Percentiles rank a stretch among this genome's conserved stretches.
These are phyloP conservation scores for Eustalomyia histrio DNA, from an alignment of 2,888 invertebrate genomes.

Conservation along the genomic window DNA sequence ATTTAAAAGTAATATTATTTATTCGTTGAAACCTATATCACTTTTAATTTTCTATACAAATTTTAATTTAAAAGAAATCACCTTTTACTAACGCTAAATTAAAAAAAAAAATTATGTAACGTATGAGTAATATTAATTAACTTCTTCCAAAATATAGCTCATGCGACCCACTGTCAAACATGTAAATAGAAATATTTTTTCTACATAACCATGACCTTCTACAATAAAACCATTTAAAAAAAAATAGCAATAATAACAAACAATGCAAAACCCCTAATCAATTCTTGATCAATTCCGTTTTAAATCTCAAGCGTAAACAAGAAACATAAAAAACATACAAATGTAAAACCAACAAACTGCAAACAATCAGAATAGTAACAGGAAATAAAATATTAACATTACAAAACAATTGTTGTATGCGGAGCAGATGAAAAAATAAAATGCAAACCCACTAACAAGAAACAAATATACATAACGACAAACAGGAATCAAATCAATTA, in stretches of 20 bases:
- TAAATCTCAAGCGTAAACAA: slow-evolving; percentile 24
- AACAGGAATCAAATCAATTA: slow-evolving; percentile 63
- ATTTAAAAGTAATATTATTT: no score
- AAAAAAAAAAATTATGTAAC: no score
- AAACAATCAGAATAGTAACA: slow-evolving; percentile 37
- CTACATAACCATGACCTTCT: no score
- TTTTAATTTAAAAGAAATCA: no score
- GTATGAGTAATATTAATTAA: no score
- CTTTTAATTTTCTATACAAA: no score
- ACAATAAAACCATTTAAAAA: neutral
- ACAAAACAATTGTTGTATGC: slow-evolving; percentile 21
- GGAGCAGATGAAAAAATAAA: neutral
- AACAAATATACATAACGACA: slow-evolving; percentile 17
- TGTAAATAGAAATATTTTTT: no score
- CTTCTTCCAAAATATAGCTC: no score
- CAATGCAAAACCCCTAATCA: slow-evolving; percentile 7
- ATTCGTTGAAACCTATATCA: no score
- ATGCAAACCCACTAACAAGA: slow-evolving; percentile 25
- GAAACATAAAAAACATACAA: neutral
- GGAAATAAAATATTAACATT: slow-evolving; percentile 58
- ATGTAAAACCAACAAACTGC: neutral
- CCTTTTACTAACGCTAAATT: no score
- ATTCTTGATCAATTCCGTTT: slow-evolving; percentile 38
- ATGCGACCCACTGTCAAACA: no score
- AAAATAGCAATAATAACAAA: slow-evolving; percentile 1